Conservation (phyloP, 2,113 vertebrate genomes). For the Phoenicopterus ruber region DNA sequence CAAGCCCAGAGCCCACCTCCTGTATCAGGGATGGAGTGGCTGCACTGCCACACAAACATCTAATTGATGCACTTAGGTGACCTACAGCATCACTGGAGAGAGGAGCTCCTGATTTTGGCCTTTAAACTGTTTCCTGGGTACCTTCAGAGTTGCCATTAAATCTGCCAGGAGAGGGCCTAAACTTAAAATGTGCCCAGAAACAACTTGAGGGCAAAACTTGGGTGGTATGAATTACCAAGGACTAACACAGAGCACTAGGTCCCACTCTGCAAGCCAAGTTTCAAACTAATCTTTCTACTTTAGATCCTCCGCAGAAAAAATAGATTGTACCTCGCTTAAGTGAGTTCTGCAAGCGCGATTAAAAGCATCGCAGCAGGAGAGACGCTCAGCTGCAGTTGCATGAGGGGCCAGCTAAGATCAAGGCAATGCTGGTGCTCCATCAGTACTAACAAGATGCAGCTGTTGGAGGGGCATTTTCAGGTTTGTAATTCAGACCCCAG, state of each 20-base stretch:
- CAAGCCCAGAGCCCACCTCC: neutral
- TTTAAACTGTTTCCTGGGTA: neutral
- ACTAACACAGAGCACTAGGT: neutral
- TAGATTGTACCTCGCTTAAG: neutral
- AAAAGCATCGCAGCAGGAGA: neutral
- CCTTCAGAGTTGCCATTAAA: neutral
- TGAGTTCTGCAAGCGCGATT: neutral
- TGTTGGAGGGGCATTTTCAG: neutral
- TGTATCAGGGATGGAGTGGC: neutral
- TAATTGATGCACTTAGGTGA: neutral
- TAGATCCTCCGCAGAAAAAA: neutral
- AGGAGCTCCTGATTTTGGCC: neutral
- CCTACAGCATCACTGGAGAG: fast-evolving
- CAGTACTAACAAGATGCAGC: neutral
- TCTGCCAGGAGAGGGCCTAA: neutral
- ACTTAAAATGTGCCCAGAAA: neutral
- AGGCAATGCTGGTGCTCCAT: neutral
- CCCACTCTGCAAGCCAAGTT: neutral
- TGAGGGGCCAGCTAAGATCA: neutral
- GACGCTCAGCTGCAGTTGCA: neutral
- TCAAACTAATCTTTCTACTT: neutral
- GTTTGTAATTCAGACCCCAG: neutral
- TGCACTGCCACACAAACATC: neutral
- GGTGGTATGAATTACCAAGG: neutral
- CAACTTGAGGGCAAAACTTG: neutral